Evolutionary conservation across 2,888 invertebrate species (phyloP).

Genomic region (Scaptomyza flava): DNA sequence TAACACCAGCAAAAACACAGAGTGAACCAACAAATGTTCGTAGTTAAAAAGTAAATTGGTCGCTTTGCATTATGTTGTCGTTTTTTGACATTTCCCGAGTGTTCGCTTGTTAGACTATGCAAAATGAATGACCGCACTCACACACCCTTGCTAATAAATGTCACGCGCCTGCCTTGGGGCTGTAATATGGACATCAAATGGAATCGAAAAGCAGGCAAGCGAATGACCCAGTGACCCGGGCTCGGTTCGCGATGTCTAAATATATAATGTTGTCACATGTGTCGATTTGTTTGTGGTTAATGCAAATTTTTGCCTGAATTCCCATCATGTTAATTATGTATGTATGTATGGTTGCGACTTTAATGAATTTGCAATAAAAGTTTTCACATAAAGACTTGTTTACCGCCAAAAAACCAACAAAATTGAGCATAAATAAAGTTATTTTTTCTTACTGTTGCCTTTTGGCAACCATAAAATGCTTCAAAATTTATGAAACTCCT

Average conservation of each 20-base stretch:
- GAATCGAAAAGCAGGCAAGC: slow-evolving; percentile 19
- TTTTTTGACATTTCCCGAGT: background rate
- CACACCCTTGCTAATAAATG: slow-evolving; percentile 22
- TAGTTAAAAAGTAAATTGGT: slow-evolving; percentile 8
- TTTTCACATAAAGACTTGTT: slow-evolving; percentile 13
- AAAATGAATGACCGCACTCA: slow-evolving; percentile 50
- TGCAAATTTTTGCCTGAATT: slow-evolving; percentile 44
- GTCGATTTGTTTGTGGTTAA: background rate
- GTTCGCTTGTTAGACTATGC: slow-evolving; percentile 21
- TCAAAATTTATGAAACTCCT: slow-evolving; percentile 29
- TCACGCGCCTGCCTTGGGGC: slow-evolving; percentile 20
- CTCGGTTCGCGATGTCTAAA: slow-evolving; percentile 24
- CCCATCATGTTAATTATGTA: slow-evolving; percentile 45
- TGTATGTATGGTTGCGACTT: slow-evolving; percentile 32
- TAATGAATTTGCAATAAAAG: slow-evolving; percentile 43
- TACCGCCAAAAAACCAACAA: background rate
- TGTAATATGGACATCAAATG: slow-evolving; percentile 24
- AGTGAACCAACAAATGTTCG: slow-evolving; percentile 20
- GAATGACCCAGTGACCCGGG: slow-evolving; percentile 37
- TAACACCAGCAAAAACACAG: slow-evolving; percentile 12
- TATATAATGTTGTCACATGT: slow-evolving; percentile 2
- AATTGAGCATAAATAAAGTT: slow-evolving; percentile 19
- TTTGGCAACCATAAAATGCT: slow-evolving; percentile 28
- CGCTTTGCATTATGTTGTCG: background rate
- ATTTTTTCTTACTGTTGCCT: slow-evolving; percentile 7